Conservation (phyloP, 2,113 vertebrate genomes). For the Ceratotherium simum region DNA sequence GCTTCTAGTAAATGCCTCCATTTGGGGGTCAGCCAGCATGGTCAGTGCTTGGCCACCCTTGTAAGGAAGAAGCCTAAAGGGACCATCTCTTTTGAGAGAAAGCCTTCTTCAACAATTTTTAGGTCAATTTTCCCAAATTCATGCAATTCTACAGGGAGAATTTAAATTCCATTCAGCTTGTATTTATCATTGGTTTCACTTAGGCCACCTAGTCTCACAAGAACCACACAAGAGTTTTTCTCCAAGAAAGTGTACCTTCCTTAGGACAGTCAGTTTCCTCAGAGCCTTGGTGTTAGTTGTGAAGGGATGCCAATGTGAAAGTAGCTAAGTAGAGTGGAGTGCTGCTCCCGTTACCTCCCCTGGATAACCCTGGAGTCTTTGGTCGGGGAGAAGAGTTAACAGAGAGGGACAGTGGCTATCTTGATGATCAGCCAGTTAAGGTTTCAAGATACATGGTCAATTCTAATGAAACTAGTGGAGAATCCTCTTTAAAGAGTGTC, state of each 20-base stretch:
- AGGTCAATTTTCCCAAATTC: neutral
- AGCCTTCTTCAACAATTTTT: neutral
- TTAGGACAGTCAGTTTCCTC: neutral
- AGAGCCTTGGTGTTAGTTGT: neutral
- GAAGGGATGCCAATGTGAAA: neutral
- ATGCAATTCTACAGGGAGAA: neutral
- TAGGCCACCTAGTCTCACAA: neutral
- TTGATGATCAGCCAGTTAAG: constrained; percentile 1
- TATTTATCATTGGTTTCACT: constrained; percentile 18
- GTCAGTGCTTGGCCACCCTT: neutral
- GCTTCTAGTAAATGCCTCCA: neutral
- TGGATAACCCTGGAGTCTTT: constrained; percentile 4
- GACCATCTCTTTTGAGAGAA: constrained; percentile 47
- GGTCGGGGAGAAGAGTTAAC: neutral
- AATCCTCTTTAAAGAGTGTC: neutral
- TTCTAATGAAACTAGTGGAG: constrained; percentile 29
- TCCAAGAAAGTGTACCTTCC: neutral
- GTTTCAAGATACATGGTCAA: neutral
- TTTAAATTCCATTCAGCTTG: constrained; percentile 18
- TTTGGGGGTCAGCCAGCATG: neutral
- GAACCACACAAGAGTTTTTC: neutral
- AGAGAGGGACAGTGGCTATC: neutral
- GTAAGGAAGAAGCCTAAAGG: neutral
- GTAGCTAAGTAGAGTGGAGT: neutral
- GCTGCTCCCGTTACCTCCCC: neutral